Evolutionary conservation across 2,888 invertebrate species (phyloP).

Genomic region (Cosmia trapezina): DNA sequence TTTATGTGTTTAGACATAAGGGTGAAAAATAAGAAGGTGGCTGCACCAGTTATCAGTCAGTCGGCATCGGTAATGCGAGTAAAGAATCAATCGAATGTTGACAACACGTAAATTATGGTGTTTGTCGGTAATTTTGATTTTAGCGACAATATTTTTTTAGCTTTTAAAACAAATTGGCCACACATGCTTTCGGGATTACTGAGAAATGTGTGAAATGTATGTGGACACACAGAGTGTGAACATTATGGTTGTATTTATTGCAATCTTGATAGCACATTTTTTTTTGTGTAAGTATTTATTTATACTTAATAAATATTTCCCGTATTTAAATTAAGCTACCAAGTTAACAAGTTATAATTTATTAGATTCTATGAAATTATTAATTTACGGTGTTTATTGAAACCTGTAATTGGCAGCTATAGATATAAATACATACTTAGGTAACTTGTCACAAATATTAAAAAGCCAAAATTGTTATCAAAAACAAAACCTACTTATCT

Average conservation of each 20-base stretch:
- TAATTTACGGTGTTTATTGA: neutral
- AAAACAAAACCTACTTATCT: neutral
- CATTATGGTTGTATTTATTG: constrained; percentile 14
- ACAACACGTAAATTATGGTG: constrained; percentile 75
- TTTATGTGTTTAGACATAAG: constrained; percentile 58
- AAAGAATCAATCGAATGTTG: constrained; percentile 76
- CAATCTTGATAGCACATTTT: neutral
- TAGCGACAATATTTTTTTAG: constrained; percentile 66
- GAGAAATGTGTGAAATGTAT: constrained; percentile 57
- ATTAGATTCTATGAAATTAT: no score
- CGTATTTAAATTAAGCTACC: neutral
- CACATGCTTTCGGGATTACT: constrained; percentile 63
- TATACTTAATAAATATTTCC: neutral
- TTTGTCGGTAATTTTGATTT: constrained; percentile 64
- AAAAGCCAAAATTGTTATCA: neutral
- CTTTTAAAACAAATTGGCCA: constrained; percentile 66
- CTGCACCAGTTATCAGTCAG: constrained; percentile 34
- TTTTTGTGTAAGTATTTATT: neutral
- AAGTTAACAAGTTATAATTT: neutral
- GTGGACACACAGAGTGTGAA: constrained; percentile 55
- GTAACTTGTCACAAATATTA: neutral
- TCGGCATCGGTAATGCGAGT: constrained; percentile 66
- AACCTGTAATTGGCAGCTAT: neutral
- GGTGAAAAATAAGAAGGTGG: constrained; percentile 41
- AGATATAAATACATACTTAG: no score